Conservation (phyloP, 2,113 vertebrate species). For the Uria aalge region DNA sequence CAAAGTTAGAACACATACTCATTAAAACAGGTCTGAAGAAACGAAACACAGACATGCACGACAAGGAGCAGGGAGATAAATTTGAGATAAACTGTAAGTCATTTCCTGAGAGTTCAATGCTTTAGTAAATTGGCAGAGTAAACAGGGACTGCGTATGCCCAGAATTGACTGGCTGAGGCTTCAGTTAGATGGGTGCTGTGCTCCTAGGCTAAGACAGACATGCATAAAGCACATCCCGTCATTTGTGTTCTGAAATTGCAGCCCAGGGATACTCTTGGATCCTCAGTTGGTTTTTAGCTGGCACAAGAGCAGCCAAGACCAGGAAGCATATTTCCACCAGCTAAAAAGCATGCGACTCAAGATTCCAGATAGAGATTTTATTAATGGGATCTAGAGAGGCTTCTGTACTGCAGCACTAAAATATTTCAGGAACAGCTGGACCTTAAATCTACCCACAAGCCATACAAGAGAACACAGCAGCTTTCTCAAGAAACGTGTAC, state of each 20-base stretch:
- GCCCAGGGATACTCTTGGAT: neutral
- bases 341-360: neutral
- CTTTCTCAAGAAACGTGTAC: neutral
- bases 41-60: neutral
- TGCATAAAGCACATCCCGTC: neutral
- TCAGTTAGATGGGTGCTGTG: neutral
- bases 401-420: neutral
- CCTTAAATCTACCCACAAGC: slow-evolving; percentile 14
- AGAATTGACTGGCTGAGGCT: neutral
- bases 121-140: neutral
- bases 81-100: slow-evolving; percentile 10
- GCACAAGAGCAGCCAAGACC: neutral
- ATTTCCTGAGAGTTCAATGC: neutral
- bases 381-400: neutral
- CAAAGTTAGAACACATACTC: slow-evolving; percentile 21
- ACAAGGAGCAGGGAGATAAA: slow-evolving; percentile 4
- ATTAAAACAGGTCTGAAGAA: slow-evolving; percentile 40
- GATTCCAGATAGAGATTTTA: neutral
- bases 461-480: neutral
- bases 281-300: neutral
- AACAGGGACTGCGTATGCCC: neutral
- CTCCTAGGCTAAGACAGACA: neutral
- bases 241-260: neutral
- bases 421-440: slow-evolving; percentile 3
- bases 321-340: neutral